Evolutionary conservation across 2,888 invertebrate species (phyloP).

Genomic region (Germaria angustata): DNA sequence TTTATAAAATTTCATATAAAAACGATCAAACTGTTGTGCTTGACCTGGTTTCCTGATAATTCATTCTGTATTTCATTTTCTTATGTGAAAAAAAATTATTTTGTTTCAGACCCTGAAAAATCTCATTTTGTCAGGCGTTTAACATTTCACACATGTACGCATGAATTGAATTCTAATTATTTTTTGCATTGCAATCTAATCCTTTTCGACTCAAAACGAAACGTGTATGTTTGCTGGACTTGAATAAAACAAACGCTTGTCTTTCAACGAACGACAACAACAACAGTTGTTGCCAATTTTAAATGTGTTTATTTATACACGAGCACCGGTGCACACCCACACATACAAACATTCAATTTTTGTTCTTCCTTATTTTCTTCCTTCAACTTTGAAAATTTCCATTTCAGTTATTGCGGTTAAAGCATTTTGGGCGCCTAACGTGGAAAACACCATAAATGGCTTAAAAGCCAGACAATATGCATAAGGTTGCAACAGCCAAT

Average conservation of each 20-base stretch:
- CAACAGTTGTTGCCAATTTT: conserved; percentile 25
- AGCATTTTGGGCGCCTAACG: conserved; percentile 58
- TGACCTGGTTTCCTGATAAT: no score
- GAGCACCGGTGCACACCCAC: neutral
- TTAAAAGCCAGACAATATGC: conserved; percentile 37
- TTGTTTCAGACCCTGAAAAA: no score
- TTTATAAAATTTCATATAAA: no score
- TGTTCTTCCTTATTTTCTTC: neutral
- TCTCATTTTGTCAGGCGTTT: no score
- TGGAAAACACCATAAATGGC: conserved; percentile 52
- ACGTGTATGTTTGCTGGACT: neutral
- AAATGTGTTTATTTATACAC: neutral
- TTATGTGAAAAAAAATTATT: no score
- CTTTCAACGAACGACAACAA: neutral
- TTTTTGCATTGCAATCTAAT: no score
- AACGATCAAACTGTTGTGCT: no score
- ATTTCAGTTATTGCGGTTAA: conserved; percentile 48
- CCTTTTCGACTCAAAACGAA: no score
- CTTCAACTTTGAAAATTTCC: neutral
- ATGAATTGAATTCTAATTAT: no score
- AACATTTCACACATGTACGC: no score
- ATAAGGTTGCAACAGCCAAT: conserved; percentile 26
- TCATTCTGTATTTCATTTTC: no score
- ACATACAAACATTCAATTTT: neutral
- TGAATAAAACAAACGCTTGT: neutral